phyloP scores from a whole-genome alignment of 35 echinoderm and acorn worm genomes.

The Ptychodera flava region DNA sequence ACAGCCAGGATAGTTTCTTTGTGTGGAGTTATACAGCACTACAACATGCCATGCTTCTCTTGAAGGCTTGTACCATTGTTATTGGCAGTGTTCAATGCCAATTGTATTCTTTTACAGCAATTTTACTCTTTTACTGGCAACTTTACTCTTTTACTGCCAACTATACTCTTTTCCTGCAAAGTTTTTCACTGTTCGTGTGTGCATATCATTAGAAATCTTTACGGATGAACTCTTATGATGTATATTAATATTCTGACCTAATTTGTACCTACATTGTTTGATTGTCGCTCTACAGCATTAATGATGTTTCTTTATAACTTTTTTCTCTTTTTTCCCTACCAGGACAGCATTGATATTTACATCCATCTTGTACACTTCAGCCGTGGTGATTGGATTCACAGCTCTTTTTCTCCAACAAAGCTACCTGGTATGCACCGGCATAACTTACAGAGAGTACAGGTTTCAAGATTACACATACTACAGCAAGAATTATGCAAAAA shows the following conservation, averaged over 20 bases:
- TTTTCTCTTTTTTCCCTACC: conserved; percentile 8
- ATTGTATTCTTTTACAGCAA: too few relatives aligned
- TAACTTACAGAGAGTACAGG: conserved; percentile 75
- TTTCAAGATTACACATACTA: conserved; percentile 7
- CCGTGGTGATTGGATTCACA: conserved; percentile 24
- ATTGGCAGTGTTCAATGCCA: too few relatives aligned
- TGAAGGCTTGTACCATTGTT: too few relatives aligned
- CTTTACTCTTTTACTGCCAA: too few relatives aligned
- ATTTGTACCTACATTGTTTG: not conserved
- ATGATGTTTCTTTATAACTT: conserved; percentile 7
- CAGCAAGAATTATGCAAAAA: conserved; percentile 19
- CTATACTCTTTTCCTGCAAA: not conserved
- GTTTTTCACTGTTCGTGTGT: too few relatives aligned
- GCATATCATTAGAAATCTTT: not conserved
- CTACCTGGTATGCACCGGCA: conserved; percentile 76
- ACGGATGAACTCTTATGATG: not conserved
- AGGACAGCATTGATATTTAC: conserved; percentile 76
- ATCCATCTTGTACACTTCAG: conserved; percentile 41
- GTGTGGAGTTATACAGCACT: too few relatives aligned
- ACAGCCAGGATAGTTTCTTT: too few relatives aligned
- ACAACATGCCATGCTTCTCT: too few relatives aligned
- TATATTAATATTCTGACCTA: not conserved
- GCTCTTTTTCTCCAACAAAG: conserved; percentile 57
- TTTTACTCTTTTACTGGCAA: too few relatives aligned
- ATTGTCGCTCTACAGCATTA: not conserved